phyloP scores from a whole-genome alignment of 2,888 invertebrate genomes.

The Melanotus villosus region DNA sequence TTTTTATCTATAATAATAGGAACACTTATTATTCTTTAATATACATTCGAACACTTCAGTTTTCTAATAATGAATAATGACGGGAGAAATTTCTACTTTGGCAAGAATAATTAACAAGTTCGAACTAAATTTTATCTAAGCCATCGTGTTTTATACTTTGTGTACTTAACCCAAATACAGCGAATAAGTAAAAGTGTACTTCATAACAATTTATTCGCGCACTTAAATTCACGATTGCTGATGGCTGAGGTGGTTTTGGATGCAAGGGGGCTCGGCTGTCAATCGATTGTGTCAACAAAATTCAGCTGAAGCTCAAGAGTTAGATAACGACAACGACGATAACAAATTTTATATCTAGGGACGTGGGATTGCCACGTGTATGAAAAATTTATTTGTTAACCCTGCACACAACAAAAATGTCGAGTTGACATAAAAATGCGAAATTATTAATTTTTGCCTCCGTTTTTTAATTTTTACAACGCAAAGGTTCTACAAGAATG shows the following conservation, averaged over 20 bases:
- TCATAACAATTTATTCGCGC: slow-evolving; percentile 23
- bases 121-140: no score
- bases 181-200: slow-evolving; percentile 14
- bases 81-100: background rate
- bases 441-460: no score
- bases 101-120: background rate
- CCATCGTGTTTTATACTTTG: background rate
- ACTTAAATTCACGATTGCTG: slow-evolving; percentile 38
- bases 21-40: slow-evolving; percentile 32
- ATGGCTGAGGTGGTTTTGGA: slow-evolving; percentile 26
- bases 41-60: slow-evolving; percentile 11
- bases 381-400: background rate
- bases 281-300: slow-evolving; percentile 52
- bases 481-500: no score
- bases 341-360: slow-evolving; percentile 16
- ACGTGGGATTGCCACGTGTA: background rate
- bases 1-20: slow-evolving; percentile 40
- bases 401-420: background rate
- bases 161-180: background rate
- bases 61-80: background rate
- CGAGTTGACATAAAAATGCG: background rate
- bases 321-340: slow-evolving; percentile 24
- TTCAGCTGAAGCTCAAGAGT: slow-evolving; percentile 33
- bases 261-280: slow-evolving; percentile 35
- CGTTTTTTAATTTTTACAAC: no score